Evolutionary conservation across 1,140 invertebrate species (phyloP), one percentile per base, ranked within the genome.

Genomic region (Trichogramma pretiosum): DNA sequence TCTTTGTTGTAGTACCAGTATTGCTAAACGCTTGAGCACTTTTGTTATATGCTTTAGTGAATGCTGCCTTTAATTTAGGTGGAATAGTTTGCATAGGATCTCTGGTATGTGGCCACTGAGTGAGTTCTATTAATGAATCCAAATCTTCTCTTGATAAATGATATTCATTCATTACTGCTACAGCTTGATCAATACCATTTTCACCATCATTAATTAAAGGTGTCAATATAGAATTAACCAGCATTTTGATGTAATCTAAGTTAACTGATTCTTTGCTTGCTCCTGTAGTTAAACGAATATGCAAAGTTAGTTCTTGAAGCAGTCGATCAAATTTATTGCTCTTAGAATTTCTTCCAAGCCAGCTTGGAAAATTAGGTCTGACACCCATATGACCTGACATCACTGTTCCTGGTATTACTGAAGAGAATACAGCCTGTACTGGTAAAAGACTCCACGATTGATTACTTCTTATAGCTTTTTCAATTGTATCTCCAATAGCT

Each of bases 291-390:
- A 69, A 41, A 21, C 65, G 58, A 10, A 64, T 45, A 39, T 70
- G 68, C 17, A 61, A 53, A 5, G 68, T 67, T 9, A 72, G 54
- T 46, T 70, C 67, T 56, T 71, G 68, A 16, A 65, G 26, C 33
- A 71, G 46, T 49, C 63, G 63, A 35, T 86, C 78, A 59, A 87
- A 79, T 73, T 96, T 96, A 53, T 72, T 82, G 40, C 78, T 75
- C 41, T 77, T 83, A 0, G 94, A 98, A 74, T 95, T 92, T 68
- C 93, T 93, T 0, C 96, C 97, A 23, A 99, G 79, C 93, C 94
- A 99, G 16, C 77, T 66, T 4, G 97, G 95, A 70, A 99, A 99
- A 57, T 87, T 80, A 9, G 95, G 86, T 73, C 87, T 83, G 0
- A 77, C 77, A 3, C 70, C 70, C 17, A 93, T 67, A 59, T 83